A percentile compares a stretch with the other conserved stretches of the same genome.
phyloP scores from a whole-genome alignment of 1,140 invertebrate species.

The Vanessa atalanta region DNA sequence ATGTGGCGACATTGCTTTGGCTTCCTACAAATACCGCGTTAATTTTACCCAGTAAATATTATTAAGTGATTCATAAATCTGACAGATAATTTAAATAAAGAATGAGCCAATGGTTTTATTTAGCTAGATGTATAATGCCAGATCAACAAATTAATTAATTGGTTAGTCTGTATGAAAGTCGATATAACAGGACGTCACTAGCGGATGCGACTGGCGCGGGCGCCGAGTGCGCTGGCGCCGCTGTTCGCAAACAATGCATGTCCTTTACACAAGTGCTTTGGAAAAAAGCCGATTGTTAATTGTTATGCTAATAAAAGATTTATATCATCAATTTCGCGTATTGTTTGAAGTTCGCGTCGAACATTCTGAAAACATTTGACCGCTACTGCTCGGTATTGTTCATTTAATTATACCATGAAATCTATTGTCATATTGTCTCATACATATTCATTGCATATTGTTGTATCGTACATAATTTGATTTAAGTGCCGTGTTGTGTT shows the following conservation, averaged over 20 bases:
- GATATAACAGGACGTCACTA: slow-evolving; percentile 56
- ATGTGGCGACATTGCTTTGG: slow-evolving; percentile 33
- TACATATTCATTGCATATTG: slow-evolving; percentile 3
- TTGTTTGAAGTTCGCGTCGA: slow-evolving; percentile 35
- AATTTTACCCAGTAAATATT: slow-evolving; percentile 26
- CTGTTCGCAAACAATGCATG: slow-evolving; percentile 69
- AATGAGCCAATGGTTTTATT: background rate
- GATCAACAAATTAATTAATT: background rate
- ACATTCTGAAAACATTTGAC: slow-evolving; percentile 21
- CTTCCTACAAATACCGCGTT: slow-evolving; percentile 29
- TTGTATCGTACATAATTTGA: slow-evolving; percentile 1
- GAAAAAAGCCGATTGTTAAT: slow-evolving; percentile 68
- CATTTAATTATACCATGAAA: slow-evolving; percentile 10
- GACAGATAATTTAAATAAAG: slow-evolving; percentile 4
- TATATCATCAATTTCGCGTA: slow-evolving; percentile 52
- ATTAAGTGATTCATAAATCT: slow-evolving; percentile 24
- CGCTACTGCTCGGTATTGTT: slow-evolving; percentile 7
- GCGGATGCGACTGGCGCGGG: slow-evolving; percentile 68
- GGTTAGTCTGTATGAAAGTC: background rate
- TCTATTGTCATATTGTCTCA: slow-evolving; percentile 15
- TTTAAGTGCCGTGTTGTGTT: background rate
- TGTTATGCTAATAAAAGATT: slow-evolving; percentile 69
- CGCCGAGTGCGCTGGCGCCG: slow-evolving; percentile 59
- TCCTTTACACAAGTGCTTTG: slow-evolving; percentile 60
- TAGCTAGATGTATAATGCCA: background rate